Percentiles rank a stretch among this genome's conserved stretches.
Conservation (phyloP, 1,140 invertebrate genomes). For the Gyrodactylus bullatarudis region DNA sequence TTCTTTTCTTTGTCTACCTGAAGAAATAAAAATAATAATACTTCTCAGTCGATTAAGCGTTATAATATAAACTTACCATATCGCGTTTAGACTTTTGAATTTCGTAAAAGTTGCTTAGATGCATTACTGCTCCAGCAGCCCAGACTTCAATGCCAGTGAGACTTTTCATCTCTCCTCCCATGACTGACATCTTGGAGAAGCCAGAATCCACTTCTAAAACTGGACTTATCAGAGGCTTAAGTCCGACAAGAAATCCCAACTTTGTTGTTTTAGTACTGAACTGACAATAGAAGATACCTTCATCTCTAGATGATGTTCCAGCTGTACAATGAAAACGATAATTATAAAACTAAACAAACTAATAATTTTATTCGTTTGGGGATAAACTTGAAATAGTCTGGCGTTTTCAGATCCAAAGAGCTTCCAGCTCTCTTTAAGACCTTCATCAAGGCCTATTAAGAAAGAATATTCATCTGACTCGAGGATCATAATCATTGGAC, state of each 20-base stretch:
- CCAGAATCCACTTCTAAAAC: not conserved
- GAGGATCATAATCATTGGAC: not conserved
- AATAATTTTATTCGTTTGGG: not conserved
- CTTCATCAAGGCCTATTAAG: not conserved
- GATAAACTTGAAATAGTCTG: not conserved
- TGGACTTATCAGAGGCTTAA: not conserved
- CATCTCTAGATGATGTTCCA: not conserved
- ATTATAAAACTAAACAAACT: too few relatives aligned
- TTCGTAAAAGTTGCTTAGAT: not conserved
- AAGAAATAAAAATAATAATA: not conserved
- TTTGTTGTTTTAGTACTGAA: not conserved
- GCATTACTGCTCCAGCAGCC: not conserved
- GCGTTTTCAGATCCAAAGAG: not conserved
- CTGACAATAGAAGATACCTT: not conserved
- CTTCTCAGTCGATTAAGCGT: not conserved
- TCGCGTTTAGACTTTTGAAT: not conserved
- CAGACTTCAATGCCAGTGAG: not conserved
- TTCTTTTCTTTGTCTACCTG: not conserved
- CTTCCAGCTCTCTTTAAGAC: not conserved
- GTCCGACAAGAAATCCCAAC: not conserved
- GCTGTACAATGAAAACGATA: not conserved
- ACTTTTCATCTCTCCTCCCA: not conserved
- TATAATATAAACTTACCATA: not conserved
- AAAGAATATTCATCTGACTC: not conserved
- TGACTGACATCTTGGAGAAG: not conserved